These are phyloP conservation scores for Zosterops borbonicus DNA, from an alignment of 2,113 vertebrate species.

Conservation along the genomic window DNA sequence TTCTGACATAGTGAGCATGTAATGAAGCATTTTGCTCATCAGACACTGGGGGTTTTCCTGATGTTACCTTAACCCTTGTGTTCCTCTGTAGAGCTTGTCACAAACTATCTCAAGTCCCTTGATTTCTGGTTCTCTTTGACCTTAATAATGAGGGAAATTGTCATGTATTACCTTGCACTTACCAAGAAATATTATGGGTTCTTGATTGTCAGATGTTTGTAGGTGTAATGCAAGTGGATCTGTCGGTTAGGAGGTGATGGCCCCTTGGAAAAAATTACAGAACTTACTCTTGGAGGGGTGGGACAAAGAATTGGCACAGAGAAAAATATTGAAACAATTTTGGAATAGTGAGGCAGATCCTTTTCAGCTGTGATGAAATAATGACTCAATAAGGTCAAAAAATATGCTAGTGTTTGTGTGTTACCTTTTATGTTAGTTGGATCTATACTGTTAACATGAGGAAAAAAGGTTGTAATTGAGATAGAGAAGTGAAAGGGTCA, in stretches of 20 bases:
- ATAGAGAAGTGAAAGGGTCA: not conserved
- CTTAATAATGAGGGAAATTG: not conserved
- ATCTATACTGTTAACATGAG: not conserved
- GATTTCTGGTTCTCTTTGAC: not conserved
- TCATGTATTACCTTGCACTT: not conserved
- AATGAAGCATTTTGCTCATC: not conserved
- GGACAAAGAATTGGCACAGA: not conserved
- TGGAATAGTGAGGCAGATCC: not conserved
- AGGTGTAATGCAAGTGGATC: not conserved
- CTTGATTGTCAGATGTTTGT: not conserved
- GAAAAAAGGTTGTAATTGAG: not conserved
- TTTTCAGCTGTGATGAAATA: not conserved
- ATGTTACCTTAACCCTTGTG: not conserved
- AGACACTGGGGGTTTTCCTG: fast-evolving
- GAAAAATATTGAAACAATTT: not conserved
- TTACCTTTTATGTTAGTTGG: not conserved
- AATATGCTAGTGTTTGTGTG: not conserved
- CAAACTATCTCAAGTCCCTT: not conserved
- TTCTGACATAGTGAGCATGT: not conserved
- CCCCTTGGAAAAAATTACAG: not conserved
- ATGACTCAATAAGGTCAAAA: not conserved
- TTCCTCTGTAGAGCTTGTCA: not conserved
- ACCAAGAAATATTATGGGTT: not conserved
- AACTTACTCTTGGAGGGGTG: not conserved
- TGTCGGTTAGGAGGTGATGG: not conserved